Conservation (phyloP, 2,797 vertebrate genomes). For the Peromyscus melanophrys region DNA sequence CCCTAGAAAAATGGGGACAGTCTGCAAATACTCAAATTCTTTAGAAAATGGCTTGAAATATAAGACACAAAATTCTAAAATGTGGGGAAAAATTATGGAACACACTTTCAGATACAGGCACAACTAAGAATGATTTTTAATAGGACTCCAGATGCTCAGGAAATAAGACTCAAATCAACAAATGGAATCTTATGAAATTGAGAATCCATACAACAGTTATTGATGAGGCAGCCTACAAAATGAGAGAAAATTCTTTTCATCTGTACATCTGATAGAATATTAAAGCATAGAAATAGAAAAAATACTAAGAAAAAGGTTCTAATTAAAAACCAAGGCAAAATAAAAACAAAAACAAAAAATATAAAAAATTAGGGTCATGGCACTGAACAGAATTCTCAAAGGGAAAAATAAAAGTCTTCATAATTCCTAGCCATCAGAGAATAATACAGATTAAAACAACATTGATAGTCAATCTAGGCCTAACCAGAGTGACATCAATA, state of each 20-base stretch:
- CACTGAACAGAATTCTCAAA: not conserved
- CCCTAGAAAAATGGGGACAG: not conserved
- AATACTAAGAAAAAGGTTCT: not conserved
- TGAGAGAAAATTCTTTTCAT: not conserved
- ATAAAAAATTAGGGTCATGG: not conserved
- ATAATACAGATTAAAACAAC: not conserved
- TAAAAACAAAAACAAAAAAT: not conserved
- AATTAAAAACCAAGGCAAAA: not conserved
- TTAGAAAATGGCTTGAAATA: not conserved
- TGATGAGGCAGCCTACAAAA: not conserved
- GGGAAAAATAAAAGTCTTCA: not conserved
- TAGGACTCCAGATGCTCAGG: no score
- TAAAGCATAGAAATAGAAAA: not conserved
- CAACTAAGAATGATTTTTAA: not conserved
- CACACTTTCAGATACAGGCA: not conserved
- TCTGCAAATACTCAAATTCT: not conserved
- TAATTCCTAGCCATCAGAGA: not conserved
- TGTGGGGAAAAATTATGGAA: not conserved
- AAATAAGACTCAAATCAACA: not conserved
- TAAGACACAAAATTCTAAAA: not conserved
- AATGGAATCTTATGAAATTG: not conserved
- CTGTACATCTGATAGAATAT: not conserved
- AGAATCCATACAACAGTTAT: not conserved
- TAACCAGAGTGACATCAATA: not conserved
- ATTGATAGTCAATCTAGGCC: not conserved